Conservation (phyloP, 2,797 vertebrate species). For the Danio choprae region DNA sequence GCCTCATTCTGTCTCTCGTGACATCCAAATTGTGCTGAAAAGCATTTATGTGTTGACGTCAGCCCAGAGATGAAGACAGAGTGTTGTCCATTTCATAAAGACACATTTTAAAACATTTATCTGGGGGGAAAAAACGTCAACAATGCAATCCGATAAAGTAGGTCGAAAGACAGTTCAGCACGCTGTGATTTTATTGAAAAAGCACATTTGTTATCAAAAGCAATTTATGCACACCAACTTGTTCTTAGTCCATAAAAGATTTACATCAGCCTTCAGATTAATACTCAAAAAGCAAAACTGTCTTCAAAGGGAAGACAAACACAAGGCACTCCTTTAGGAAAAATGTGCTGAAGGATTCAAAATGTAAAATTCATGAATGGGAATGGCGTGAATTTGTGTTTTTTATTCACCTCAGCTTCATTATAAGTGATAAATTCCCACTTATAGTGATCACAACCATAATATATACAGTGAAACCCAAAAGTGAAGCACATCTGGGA, state of each 20-base stretch:
- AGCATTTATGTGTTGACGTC: not conserved
- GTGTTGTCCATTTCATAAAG: not conserved
- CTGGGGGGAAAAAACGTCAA: conserved; percentile 1
- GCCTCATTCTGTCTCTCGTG: conserved; percentile 46
- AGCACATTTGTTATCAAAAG: conserved; percentile 2
- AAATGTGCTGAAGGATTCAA: conserved; percentile 12
- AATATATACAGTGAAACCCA: not conserved
- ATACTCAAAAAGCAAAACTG: conserved; percentile 4
- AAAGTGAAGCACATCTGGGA: not conserved
- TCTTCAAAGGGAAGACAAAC: conserved; percentile 16
- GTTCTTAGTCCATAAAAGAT: conserved; percentile 2
- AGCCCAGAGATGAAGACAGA: not conserved
- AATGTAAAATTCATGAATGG: not conserved
- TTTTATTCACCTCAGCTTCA: conserved; percentile 10
- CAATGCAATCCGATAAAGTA: not conserved
- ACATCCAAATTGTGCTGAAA: conserved; percentile 32
- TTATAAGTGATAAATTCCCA: not conserved
- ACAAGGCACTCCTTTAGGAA: not conserved
- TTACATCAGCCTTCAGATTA: not conserved
- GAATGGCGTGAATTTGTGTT: conserved; percentile 2
- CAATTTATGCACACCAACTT: not conserved
- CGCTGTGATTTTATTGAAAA: not conserved
- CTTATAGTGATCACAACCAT: not conserved
- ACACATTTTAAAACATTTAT: not conserved
- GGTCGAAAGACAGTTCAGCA: conserved; percentile 6